Evolutionary conservation across 2,797 vertebrate genomes (phyloP).

Genomic region (Rhinichthys osculus): DNA sequence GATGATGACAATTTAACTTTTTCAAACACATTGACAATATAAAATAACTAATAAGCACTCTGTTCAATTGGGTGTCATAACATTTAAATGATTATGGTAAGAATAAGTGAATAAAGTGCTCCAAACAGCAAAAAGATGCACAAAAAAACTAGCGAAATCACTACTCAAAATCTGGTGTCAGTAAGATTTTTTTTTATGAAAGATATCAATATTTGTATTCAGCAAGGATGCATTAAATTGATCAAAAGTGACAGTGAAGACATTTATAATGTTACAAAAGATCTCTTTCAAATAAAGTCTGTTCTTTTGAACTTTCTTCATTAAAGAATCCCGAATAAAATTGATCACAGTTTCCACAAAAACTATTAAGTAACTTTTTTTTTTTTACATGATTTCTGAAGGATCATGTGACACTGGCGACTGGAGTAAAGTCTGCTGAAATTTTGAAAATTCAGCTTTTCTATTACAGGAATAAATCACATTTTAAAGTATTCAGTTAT

Average conservation of each 20-base stretch:
- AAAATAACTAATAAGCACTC: neutral
- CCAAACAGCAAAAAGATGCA: neutral
- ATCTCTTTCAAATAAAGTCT: no score
- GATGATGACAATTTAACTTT: neutral
- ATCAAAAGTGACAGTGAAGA: no score
- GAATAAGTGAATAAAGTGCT: neutral
- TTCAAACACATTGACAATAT: neutral
- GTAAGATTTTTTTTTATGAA: no score
- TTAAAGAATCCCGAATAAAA: no score
- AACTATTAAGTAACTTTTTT: neutral
- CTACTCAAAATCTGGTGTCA: neutral
- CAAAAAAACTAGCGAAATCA: neutral
- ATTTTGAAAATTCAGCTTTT: neutral
- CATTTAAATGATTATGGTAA: neutral
- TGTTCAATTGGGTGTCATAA: neutral
- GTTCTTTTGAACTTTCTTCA: no score
- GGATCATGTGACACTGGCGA: neutral
- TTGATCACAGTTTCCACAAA: neutral
- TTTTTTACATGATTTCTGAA: neutral
- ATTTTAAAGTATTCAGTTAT: neutral
- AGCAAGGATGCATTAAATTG: no score
- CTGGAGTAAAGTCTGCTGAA: neutral
- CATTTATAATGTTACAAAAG: no score
- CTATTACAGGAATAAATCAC: neutral
- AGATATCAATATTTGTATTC: no score